These are phyloP conservation scores for Pogonocichla stellata DNA, from an alignment of 2,113 vertebrate species.

Conservation along the genomic window DNA sequence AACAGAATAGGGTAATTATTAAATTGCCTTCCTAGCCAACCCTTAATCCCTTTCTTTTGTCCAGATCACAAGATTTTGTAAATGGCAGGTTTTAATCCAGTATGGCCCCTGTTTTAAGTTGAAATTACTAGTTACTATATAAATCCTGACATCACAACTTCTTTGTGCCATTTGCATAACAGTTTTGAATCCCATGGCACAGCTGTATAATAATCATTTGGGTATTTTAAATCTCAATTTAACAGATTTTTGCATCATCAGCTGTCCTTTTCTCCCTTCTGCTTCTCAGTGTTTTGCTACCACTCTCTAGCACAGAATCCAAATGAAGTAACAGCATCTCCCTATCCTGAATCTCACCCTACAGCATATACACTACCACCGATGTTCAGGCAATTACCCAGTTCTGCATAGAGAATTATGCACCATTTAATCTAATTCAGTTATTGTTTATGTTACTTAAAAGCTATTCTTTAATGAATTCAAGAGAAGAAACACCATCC, in stretches of 20 bases:
- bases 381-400: background rate
- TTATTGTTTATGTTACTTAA: background rate
- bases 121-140: background rate
- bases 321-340: background rate
- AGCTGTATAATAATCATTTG: background rate
- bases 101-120: background rate
- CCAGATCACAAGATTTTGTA: background rate
- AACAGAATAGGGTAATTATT: background rate
- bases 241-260: background rate
- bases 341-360: background rate
- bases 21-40: background rate
- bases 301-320: background rate
- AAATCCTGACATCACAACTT: background rate
- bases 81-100: background rate
- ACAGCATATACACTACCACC: too few relatives aligned
- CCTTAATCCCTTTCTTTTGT: background rate
- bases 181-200: background rate
- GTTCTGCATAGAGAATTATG: background rate
- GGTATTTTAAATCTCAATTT: background rate
- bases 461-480: background rate
- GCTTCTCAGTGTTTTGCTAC: background rate
- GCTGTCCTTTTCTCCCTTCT: background rate
- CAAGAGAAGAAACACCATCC: background rate
- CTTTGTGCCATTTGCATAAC: background rate
- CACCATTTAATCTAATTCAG: background rate